Percentiles rank a stretch among this genome's conserved stretches.
phyloP scores from a whole-genome alignment of 2,888 invertebrate species.

The Chouioia cunea region DNA sequence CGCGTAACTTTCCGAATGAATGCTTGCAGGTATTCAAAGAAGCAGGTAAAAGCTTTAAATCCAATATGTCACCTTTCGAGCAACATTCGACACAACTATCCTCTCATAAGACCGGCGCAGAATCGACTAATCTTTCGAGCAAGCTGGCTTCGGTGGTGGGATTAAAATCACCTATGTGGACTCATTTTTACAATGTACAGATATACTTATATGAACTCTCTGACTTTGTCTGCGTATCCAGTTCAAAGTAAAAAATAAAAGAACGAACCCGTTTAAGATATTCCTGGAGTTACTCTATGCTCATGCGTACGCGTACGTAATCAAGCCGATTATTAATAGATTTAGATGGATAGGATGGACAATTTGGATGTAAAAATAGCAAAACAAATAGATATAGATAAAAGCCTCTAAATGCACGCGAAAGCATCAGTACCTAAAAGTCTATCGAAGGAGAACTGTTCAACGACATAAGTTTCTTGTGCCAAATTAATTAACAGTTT shows the following conservation, averaged over 20 bases:
- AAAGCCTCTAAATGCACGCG: no score
- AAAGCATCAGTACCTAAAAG: no score
- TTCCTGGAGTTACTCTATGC: constrained; percentile 7
- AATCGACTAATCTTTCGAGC: constrained; percentile 31
- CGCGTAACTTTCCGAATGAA: no score
- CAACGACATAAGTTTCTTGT: constrained; percentile 38
- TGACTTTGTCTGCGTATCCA: no score
- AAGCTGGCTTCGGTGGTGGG: constrained; percentile 29
- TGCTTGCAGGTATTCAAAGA: no score
- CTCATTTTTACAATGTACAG: background rate
- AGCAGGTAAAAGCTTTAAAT: no score
- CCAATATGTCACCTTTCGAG: background rate
- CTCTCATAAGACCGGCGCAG: constrained; percentile 23
- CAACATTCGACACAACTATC: background rate
- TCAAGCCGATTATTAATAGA: no score
- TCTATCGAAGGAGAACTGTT: no score
- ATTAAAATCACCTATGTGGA: background rate
- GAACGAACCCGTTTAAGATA: constrained; percentile 25
- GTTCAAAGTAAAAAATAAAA: constrained; percentile 15
- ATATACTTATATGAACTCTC: background rate
- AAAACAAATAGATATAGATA: no score
- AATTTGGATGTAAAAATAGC: no score
- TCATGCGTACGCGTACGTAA: background rate
- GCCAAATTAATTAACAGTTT: constrained; percentile 46
- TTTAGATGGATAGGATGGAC: no score